Evolutionary conservation across 1,140 invertebrate species (phyloP).

Genomic region (Meteorus sp.): DNA sequence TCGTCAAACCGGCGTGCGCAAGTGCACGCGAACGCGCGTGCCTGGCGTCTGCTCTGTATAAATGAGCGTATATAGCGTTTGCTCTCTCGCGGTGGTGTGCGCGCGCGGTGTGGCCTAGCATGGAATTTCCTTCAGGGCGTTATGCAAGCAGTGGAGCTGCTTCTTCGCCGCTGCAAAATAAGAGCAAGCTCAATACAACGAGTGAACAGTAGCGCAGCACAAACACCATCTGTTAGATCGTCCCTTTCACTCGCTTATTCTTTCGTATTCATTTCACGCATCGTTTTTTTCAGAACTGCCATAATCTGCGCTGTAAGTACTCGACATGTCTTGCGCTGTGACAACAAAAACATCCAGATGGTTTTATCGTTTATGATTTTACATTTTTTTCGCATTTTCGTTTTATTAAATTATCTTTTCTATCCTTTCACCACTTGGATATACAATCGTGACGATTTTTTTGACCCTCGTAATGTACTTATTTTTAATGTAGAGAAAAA

Average conservation of each 20-base stretch:
- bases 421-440: no score
- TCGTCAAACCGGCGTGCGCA: constrained; percentile 21
- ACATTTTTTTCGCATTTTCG: no score
- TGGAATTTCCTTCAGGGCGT: constrained; percentile 33
- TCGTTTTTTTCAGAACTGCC: no score
- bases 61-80: neutral
- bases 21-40: constrained; percentile 34
- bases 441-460: neutral
- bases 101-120: constrained; percentile 30
- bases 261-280: no score
- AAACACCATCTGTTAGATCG: neutral
- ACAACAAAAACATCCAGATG: neutral
- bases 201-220: no score
- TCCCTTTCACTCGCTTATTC: no score
- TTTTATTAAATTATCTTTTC: neutral
- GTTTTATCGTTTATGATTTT: no score
- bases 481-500: no score
- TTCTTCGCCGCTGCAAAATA: constrained; percentile 3
- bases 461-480: no score
- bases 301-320: no score
- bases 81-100: constrained; percentile 5
- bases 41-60: constrained; percentile 25
- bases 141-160: constrained; percentile 26
- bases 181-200: constrained; percentile 3
- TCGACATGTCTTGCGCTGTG: neutral